Conservation (phyloP, 2,113 vertebrate species). For the Stictonetta naevosa region DNA sequence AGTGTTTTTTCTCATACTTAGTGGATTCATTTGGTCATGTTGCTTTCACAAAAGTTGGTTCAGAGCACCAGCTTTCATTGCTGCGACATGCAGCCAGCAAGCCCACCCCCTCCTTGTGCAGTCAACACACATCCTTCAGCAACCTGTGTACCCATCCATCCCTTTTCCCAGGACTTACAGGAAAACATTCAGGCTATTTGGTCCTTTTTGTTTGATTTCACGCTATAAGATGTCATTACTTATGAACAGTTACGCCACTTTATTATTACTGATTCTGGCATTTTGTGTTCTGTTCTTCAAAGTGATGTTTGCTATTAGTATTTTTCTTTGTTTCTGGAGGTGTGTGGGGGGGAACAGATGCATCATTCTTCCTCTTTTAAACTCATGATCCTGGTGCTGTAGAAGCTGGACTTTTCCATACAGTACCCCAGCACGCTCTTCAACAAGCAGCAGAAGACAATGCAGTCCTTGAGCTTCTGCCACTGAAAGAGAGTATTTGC, state of each 20-base stretch:
- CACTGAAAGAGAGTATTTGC: background rate
- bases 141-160: background rate
- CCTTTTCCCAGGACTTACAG: background rate
- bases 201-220: background rate
- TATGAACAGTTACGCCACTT: background rate
- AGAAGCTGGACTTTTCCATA: background rate
- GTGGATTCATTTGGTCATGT: background rate
- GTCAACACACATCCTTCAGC: background rate
- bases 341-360: background rate
- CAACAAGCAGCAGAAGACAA: background rate
- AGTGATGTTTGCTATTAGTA: background rate
- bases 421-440: accelerated
- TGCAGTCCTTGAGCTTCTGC: background rate
- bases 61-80: background rate
- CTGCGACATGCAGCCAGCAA: background rate
- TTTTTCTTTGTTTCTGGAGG: background rate
- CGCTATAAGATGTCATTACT: background rate
- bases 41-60: background rate
- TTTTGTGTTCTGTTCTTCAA: background rate
- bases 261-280: background rate
- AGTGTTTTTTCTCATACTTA: background rate
- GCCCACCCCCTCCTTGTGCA: background rate
- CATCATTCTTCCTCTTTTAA: background rate
- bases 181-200: background rate
- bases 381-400: background rate